Percentiles rank a stretch among this genome's conserved stretches.
phyloP scores from a whole-genome alignment of 2,113 vertebrate species.

The Sprattus sprattus region DNA sequence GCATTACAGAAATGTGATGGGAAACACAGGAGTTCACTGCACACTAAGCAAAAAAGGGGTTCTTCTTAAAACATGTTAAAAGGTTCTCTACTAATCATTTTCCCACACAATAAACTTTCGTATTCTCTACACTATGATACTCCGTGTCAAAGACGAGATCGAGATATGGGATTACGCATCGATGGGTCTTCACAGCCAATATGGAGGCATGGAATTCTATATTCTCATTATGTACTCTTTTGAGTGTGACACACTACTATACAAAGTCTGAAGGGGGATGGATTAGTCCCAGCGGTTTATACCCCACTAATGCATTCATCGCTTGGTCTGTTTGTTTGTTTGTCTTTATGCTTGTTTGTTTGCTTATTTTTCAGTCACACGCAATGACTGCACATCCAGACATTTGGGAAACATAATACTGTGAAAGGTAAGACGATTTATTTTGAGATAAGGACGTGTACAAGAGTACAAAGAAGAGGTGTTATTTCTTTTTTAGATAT shows the following conservation, averaged over 20 bases:
- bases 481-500: background rate
- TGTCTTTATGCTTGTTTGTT: background rate
- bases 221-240: background rate
- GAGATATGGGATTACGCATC: too few species aligned
- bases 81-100: too few species aligned
- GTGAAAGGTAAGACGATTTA: background rate
- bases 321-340: background rate
- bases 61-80: too few species aligned
- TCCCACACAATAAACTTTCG: background rate
- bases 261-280: background rate
- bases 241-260: background rate
- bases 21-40: background rate
- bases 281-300: background rate
- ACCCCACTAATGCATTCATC: background rate
- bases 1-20: background rate
- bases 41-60: background rate
- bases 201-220: too few species aligned
- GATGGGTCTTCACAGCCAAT: too few species aligned
- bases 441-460: too few species aligned
- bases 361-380: background rate
- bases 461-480: too few species aligned
- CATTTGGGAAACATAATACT: background rate
- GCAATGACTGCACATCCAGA: background rate
- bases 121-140: background rate
- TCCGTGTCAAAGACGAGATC: background rate